Base-by-base conservation (phyloP, 2,113 vertebrate species). In the Rafetus swinhoei region DNA sequence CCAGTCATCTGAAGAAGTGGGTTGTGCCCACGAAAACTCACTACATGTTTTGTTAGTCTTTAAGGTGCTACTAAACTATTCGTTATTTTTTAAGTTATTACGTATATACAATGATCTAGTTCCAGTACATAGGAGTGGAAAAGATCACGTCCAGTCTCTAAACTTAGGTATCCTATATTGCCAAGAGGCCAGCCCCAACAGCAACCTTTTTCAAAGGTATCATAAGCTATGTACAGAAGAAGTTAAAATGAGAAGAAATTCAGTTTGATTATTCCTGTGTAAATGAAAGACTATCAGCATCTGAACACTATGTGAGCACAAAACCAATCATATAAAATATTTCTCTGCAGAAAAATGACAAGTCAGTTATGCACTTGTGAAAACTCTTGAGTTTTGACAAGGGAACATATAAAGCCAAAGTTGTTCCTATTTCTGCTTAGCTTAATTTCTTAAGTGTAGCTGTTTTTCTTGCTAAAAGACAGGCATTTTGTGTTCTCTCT, bases 401-500 rank as follows among this genome's bases (percentile, higher is more conserved):
- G 79, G 79, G 93, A 96, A 96, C 80, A 32, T 77, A 95, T 93
- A 94, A 95, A 88, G 27, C 54, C 60, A 85, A 72, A 86, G 81
- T 86, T 88, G 90, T 89, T 96, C 91, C 83, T 94, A 86, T 94
- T 95, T 97, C 90, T 90, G 93, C 96, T 95, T 91, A 74, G 86
- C 95, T 96, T 94, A 94, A 96, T 96, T 97, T 95, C 93, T 94
- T 94, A 94, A 92, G 53, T 91, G 80, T 65, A 79, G 32, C 81
- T 97, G 82, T 93, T 96, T 96, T 95, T 97, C 93, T 93, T 95
- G 69, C 54, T 92, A 95, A 94, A 90, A 96, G 83, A 95, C 52
- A 85, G 94, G 32, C 25, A 85, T 94, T 95, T 93, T 90, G 83
- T 95, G 90, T 94, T 92, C 15, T 82, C 62, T 88, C 32, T 89